These are phyloP conservation scores for Eulithis testata DNA, from an alignment of 2,888 invertebrate species.

Conservation along the genomic window DNA sequence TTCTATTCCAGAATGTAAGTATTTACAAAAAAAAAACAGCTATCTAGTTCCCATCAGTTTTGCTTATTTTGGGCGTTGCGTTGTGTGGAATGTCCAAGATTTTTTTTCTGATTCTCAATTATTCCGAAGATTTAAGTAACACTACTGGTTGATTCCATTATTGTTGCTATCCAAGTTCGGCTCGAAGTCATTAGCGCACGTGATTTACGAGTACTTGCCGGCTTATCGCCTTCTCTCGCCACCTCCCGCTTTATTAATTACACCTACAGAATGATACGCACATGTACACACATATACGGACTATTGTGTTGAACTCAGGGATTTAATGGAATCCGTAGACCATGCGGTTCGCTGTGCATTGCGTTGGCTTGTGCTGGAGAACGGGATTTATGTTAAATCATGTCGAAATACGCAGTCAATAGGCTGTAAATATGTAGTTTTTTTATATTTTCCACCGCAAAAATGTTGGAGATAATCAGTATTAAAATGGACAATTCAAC, in stretches of 20 bases:
- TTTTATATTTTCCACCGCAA: no score
- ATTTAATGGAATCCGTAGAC: slow-evolving; percentile 39
- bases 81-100: no score
- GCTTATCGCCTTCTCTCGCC: slow-evolving; percentile 60
- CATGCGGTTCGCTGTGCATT: slow-evolving; percentile 20
- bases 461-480: no score
- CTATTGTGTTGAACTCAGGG: slow-evolving; percentile 33
- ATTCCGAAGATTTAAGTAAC: background rate
- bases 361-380: slow-evolving; percentile 12
- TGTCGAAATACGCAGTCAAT: background rate
- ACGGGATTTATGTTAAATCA: background rate
- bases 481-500: no score
- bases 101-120: no score
- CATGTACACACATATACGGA: slow-evolving; percentile 10
- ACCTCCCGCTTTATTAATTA: slow-evolving; percentile 65
- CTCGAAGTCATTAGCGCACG: slow-evolving; percentile 59
- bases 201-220: slow-evolving; percentile 61
- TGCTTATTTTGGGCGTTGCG: no score
- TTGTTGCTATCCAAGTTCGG: slow-evolving; percentile 20
- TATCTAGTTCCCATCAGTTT: no score
- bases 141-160: slow-evolving; percentile 22
- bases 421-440: no score
- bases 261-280: slow-evolving; percentile 43
- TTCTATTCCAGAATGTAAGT: no score
- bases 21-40: no score